These are phyloP conservation scores for Phainopepla nitens DNA, from an alignment of 2,113 vertebrate species.

Conservation along the genomic window DNA sequence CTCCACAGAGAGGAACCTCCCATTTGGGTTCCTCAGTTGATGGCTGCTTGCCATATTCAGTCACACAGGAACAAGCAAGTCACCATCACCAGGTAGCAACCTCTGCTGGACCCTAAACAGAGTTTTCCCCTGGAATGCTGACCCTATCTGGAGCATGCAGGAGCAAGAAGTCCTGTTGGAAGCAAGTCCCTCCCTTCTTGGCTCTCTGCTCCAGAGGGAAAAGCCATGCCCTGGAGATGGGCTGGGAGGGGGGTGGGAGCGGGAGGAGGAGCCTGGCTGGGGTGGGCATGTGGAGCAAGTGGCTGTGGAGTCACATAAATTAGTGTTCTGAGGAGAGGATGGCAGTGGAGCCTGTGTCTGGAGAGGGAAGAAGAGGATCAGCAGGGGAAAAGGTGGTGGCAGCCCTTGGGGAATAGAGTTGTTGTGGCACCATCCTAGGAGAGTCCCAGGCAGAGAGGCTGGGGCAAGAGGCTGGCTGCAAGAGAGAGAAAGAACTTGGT, in stretches of 20 bases:
- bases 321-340: neutral
- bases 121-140: neutral
- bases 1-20: neutral
- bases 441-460: neutral
- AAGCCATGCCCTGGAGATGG: neutral
- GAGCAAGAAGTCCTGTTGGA: neutral
- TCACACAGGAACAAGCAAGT: neutral
- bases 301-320: accelerated
- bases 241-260: neutral
- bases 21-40: neutral
- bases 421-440: neutral
- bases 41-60: neutral
- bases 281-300: neutral
- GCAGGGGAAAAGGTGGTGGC: neutral
- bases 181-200: neutral
- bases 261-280: neutral
- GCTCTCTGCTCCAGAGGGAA: neutral
- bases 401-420: neutral
- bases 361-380: neutral
- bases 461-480: neutral
- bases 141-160: neutral
- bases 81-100: neutral
- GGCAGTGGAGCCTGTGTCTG: neutral
- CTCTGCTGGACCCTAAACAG: neutral
- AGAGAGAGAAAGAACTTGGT: neutral